phyloP scores from a whole-genome alignment of 2,888 invertebrate species.

The Microchrysa polita region DNA sequence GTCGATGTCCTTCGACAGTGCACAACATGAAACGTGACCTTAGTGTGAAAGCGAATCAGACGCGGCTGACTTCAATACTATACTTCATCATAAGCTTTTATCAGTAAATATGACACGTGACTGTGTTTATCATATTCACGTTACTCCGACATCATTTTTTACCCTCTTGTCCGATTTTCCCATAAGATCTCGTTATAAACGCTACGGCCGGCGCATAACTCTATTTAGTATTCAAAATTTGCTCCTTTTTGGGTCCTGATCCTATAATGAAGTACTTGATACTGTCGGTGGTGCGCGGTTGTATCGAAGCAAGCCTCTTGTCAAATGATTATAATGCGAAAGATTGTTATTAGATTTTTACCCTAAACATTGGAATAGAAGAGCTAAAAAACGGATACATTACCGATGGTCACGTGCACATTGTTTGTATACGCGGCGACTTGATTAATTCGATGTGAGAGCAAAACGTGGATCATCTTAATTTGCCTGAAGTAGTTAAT shows the following conservation, averaged over 20 bases:
- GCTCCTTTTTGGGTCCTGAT: slow-evolving; percentile 17
- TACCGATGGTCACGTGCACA: slow-evolving; percentile 62
- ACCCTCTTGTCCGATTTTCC: slow-evolving; percentile 1
- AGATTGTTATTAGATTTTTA: background rate
- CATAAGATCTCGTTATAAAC: slow-evolving; percentile 5
- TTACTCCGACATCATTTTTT: slow-evolving; percentile 8
- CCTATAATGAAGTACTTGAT: slow-evolving; percentile 41
- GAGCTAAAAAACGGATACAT: slow-evolving; percentile 61
- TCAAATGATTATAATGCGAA: background rate
- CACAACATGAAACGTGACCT: slow-evolving; percentile 31
- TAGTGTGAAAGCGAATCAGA: background rate
- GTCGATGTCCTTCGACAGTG: slow-evolving; percentile 23
- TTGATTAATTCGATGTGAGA: slow-evolving; percentile 55
- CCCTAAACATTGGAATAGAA: slow-evolving; percentile 4
- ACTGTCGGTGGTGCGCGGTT: no score
- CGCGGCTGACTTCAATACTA: slow-evolving; percentile 30
- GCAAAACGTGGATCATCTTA: slow-evolving; percentile 42
- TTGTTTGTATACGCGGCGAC: slow-evolving; percentile 59
- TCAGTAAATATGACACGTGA: slow-evolving; percentile 57
- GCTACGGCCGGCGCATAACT: background rate
- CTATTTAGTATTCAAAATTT: background rate
- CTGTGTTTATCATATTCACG: slow-evolving; percentile 61
- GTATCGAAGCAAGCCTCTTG: background rate
- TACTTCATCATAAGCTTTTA: slow-evolving; percentile 21
- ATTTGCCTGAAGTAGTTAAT: slow-evolving; percentile 41